Conservation (phyloP, 2,797 vertebrate species). For the Chelmon rostratus region DNA sequence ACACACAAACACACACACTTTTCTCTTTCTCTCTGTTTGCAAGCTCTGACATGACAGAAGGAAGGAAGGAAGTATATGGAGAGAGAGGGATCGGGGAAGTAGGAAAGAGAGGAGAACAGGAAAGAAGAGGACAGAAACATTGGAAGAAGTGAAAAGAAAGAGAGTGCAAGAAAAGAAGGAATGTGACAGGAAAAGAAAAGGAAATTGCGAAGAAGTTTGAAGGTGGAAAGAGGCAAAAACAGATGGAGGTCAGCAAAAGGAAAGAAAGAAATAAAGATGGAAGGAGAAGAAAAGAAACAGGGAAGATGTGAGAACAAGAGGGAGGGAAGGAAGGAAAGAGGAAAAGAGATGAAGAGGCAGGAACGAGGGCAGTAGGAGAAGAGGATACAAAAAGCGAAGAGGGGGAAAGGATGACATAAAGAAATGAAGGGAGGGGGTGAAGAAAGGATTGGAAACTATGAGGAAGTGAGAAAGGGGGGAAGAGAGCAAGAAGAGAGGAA, state of each 20-base stretch:
- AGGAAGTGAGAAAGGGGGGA: too few relatives aligned
- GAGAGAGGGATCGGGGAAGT: background rate
- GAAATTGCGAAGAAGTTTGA: background rate
- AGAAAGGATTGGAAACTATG: background rate
- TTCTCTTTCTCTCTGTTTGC: constrained; percentile 50
- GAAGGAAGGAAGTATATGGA: constrained; percentile 1
- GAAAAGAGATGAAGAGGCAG: background rate
- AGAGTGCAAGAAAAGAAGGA: background rate
- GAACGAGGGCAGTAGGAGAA: background rate
- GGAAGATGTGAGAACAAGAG: background rate
- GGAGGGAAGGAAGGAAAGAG: background rate
- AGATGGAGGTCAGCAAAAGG: background rate
- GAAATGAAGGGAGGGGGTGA: background rate
- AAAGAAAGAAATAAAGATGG: background rate
- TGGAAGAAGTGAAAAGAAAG: too few relatives aligned
- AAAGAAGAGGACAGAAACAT: background rate
- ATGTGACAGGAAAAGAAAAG: too few relatives aligned
- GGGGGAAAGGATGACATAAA: background rate
- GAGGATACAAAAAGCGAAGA: background rate
- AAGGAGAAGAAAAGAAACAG: background rate
- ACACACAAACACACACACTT: constrained; percentile 13
- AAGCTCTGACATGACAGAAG: constrained; percentile 43
- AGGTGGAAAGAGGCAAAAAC: background rate
- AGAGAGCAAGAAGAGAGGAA: background rate
- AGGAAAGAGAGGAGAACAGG: too few relatives aligned